These are phyloP conservation scores for Epizoanthus fatuus DNA, from an alignment of 92 coral and sea anemone species.

Conservation along the genomic window DNA sequence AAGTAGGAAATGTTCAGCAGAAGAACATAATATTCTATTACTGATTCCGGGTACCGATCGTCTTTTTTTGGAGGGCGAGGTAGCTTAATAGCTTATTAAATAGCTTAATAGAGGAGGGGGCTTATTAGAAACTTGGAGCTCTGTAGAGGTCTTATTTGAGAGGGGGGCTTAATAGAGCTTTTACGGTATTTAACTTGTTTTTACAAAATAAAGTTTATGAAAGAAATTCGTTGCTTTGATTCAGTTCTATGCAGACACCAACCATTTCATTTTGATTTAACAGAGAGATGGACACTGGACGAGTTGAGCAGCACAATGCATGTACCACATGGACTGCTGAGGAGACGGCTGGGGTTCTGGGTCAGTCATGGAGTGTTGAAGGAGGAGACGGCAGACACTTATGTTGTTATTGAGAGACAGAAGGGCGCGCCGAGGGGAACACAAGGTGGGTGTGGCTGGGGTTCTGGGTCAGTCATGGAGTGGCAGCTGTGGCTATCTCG, in stretches of 20 bases:
- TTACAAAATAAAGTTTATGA: background rate
- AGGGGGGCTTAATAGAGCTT: too few species aligned
- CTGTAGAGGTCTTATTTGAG: too few species aligned
- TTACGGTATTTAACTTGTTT: background rate
- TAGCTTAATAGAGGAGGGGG: too few species aligned
- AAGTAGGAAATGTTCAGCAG: too few species aligned
- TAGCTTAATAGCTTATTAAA: too few species aligned
- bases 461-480: too few species aligned
- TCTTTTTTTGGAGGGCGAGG: too few species aligned
- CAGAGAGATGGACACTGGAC: constrained; percentile 96
- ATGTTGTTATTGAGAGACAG: constrained; percentile 89
- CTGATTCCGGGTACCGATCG: too few species aligned
- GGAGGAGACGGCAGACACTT: constrained; percentile 89
- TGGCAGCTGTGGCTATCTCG: too few species aligned
- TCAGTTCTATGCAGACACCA: background rate
- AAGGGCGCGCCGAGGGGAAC: constrained; percentile 76
- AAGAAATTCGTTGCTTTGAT: background rate
- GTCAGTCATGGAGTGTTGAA: constrained; percentile 97
- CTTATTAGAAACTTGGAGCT: too few species aligned
- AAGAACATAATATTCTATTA: too few species aligned
- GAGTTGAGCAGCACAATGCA: constrained; percentile 95
- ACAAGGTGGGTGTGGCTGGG: constrained; percentile 53
- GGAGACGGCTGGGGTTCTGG: constrained; percentile 97
- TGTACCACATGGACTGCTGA: constrained; percentile 85
- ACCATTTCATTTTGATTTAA: background rate